A percentile compares a stretch with the other conserved stretches of the same genome.
Evolutionary conservation across 2,888 invertebrate genomes (phyloP).

Genomic region (Anarsia innoxiella): DNA sequence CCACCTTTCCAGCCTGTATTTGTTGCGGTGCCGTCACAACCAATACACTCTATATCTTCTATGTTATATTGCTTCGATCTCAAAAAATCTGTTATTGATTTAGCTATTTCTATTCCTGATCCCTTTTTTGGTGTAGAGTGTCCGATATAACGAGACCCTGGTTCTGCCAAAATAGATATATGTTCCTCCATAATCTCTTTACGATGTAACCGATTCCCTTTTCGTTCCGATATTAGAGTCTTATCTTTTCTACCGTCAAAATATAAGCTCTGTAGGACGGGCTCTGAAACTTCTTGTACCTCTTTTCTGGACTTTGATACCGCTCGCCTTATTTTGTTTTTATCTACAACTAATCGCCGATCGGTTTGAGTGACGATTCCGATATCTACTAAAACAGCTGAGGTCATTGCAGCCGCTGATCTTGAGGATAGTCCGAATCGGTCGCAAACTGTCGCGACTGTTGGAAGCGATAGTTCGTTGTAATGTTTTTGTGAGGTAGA

Average conservation of each 20-base stretch:
- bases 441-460: background rate
- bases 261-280: slow-evolving; percentile 12
- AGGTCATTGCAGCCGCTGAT: background rate
- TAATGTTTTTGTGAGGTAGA: background rate
- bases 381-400: background rate
- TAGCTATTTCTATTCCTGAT: no score
- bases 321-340: slow-evolving; percentile 20
- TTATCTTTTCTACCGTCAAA: slow-evolving; percentile 23
- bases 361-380: background rate
- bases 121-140: background rate
- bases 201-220: slow-evolving; percentile 7
- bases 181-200: slow-evolving; percentile 11
- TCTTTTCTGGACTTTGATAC: slow-evolving; percentile 7
- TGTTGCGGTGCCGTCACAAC: slow-evolving; percentile 15
- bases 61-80: background rate
- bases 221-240: slow-evolving; percentile 15
- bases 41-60: slow-evolving; percentile 1
- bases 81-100: no score
- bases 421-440: background rate
- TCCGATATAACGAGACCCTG: background rate
- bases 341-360: slow-evolving; percentile 16
- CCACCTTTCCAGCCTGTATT: slow-evolving; percentile 22
- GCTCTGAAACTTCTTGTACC: slow-evolving; percentile 7
- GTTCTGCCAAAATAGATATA: slow-evolving; percentile 9
- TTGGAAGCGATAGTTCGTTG: background rate